These are phyloP conservation scores for Pipra filicauda DNA, from an alignment of 2,113 vertebrate species.

Conservation along the genomic window DNA sequence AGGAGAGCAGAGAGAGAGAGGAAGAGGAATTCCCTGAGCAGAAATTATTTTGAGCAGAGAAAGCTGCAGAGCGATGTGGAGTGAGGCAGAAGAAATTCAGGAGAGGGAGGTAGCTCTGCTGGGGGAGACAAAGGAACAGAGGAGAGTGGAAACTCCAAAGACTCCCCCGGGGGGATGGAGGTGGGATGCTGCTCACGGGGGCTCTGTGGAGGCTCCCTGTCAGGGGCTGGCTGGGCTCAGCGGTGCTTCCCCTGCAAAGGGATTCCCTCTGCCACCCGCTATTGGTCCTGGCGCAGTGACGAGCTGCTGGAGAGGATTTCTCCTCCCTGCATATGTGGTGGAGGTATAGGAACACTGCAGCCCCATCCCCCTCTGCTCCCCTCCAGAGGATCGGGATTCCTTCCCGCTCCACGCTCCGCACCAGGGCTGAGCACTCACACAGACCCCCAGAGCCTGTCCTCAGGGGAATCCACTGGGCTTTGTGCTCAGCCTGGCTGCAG, in stretches of 20 bases:
- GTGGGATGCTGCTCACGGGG: neutral
- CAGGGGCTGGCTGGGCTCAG: constrained; percentile 5
- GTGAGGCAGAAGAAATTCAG: constrained; percentile 2
- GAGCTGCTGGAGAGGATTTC: neutral
- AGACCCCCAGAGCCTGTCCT: neutral
- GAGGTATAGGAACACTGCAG: neutral
- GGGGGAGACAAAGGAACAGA: neutral
- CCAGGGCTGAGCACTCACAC: neutral
- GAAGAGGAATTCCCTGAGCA: constrained; percentile 53
- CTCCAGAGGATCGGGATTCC: neutral
- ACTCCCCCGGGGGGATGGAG: neutral
- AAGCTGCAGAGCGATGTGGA: constrained; percentile 28
- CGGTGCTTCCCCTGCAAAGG: constrained; percentile 8
- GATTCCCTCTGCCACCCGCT: constrained; percentile 28
- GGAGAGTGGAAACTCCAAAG: neutral
- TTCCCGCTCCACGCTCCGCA: neutral
- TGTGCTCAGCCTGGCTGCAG: neutral
- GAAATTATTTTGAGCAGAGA: constrained; percentile 47
- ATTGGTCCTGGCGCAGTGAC: constrained; percentile 10
- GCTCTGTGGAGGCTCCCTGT: neutral
- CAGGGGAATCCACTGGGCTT: fast-evolving
- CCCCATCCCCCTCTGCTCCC: neutral
- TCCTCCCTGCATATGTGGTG: neutral
- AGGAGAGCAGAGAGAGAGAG: neutral
- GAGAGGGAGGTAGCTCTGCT: neutral